Conservation (phyloP, 2,113 vertebrate species). For the Hypomesus transpacificus region DNA sequence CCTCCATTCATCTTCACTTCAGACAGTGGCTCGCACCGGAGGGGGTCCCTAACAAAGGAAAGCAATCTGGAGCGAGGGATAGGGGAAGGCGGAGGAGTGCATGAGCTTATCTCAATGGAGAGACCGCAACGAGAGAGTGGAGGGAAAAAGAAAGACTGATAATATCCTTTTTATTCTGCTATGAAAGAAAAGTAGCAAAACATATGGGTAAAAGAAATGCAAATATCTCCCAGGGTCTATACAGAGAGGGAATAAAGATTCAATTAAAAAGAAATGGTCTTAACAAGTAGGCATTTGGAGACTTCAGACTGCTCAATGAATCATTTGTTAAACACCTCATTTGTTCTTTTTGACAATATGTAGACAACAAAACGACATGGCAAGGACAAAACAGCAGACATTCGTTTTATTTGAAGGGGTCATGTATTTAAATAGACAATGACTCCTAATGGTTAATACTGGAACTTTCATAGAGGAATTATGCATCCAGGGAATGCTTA, state of each 20-base stretch:
- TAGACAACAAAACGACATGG: no score
- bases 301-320: not conserved
- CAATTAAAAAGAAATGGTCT: not conserved
- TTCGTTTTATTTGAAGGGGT: no score
- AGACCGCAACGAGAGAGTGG: conserved; percentile 9
- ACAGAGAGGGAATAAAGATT: not conserved
- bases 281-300: not conserved
- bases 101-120: conserved; percentile 30
- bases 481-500: not conserved
- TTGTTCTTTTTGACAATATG: not conserved
- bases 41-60: conserved; percentile 52
- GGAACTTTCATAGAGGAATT: not conserved
- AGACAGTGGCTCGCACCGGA: conserved; percentile 43
- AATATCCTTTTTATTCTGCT: conserved; percentile 34
- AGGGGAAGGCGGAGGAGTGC: conserved; percentile 10
- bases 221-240: conserved; percentile 3
- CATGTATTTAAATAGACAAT: not conserved
- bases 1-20: conserved; percentile 49
- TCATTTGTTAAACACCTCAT: not conserved
- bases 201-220: conserved; percentile 1
- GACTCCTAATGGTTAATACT: not conserved
- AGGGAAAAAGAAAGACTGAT: conserved; percentile 28
- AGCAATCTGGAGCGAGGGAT: conserved; percentile 41
- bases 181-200: not conserved
- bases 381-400: no score